Percentiles rank a stretch among this genome's conserved stretches.
These are phyloP conservation scores for Cecropterus lyciades DNA, from an alignment of 1,140 invertebrate genomes.

Conservation along the genomic window DNA sequence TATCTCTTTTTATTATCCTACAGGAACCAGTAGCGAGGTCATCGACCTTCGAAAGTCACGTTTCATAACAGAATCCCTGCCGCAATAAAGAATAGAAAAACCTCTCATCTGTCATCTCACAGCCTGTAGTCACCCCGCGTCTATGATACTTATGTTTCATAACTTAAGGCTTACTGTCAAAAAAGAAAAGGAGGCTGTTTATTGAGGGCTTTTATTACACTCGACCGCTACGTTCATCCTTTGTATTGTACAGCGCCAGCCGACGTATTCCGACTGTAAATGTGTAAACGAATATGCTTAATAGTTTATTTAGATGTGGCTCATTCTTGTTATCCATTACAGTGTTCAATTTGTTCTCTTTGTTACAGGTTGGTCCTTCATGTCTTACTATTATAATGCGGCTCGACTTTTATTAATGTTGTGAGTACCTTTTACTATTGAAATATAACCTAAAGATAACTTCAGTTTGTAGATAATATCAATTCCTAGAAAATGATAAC, in stretches of 20 bases:
- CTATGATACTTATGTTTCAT: constrained; percentile 59
- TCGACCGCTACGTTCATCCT: constrained; percentile 51
- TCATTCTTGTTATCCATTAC: constrained; percentile 37
- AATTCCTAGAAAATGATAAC: too few species aligned
- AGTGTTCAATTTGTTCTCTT: constrained; percentile 44
- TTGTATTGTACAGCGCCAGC: constrained; percentile 59
- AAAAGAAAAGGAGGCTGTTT: constrained; percentile 62
- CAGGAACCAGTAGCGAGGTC: constrained; percentile 68
- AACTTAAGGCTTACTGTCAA: constrained; percentile 72
- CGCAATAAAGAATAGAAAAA: constrained; percentile 69
- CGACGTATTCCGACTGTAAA: constrained; percentile 48
- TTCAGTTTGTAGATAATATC: too few species aligned
- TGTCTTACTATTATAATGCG: constrained; percentile 19
- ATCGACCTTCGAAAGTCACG: constrained; percentile 63
- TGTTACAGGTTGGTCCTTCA: constrained; percentile 68
- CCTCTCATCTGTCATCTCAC: constrained; percentile 73
- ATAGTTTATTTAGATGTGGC: constrained; percentile 32
- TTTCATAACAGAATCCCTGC: constrained; percentile 54
- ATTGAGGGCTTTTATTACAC: constrained; percentile 68
- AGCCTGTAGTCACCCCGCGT: constrained; percentile 51
- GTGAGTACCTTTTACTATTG: constrained; percentile 15
- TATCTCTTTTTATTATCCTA: constrained; percentile 60
- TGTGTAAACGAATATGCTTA: constrained; percentile 52
- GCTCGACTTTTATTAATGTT: constrained; percentile 24
- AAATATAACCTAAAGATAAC: too few species aligned